A percentile compares a stretch with the other conserved stretches of the same genome.
Conservation (phyloP, 2,888 invertebrate species). For the Cerceris ruficornis region DNA sequence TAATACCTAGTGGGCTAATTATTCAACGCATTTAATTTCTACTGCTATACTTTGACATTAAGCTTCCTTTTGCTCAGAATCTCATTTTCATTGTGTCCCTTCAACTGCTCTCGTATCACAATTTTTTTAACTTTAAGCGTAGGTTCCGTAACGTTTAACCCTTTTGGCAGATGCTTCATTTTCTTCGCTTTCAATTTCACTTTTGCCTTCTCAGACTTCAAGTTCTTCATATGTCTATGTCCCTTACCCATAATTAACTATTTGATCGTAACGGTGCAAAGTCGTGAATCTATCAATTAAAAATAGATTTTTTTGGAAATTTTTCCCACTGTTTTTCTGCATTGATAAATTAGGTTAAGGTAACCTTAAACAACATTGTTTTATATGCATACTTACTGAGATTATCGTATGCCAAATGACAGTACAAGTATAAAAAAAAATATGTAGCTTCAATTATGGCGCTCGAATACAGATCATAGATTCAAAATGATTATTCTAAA, state of each 20-base stretch:
- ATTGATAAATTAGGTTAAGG: too few relatives aligned
- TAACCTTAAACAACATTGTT: too few relatives aligned
- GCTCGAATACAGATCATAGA: too few relatives aligned
- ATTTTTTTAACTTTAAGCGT: conserved; percentile 95
- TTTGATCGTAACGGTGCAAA: neutral
- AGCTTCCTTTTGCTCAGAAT: conserved; percentile 87
- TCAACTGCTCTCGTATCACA: conserved; percentile 90
- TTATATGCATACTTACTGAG: too few relatives aligned
- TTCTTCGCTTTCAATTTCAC: conserved; percentile 92
- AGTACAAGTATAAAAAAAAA: too few relatives aligned
- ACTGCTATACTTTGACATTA: conserved; percentile 84
- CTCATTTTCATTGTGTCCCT: conserved; percentile 83
- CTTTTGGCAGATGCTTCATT: conserved; percentile 87
- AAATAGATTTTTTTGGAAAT: too few relatives aligned
- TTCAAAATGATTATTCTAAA: too few relatives aligned
- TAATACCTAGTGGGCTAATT: neutral
- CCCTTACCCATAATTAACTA: conserved; percentile 83
- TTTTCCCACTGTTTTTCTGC: too few relatives aligned
- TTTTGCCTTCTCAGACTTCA: conserved; percentile 94
- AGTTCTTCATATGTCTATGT: conserved; percentile 87
- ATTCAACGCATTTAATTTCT: neutral
- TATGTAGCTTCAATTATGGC: too few relatives aligned
- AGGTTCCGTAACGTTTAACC: conserved; percentile 94
- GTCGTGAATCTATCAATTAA: neutral
- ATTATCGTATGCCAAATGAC: too few relatives aligned